Base-by-base conservation (phyloP, 2,888 invertebrate genomes). In the Dinocampus coccinellae region DNA sequence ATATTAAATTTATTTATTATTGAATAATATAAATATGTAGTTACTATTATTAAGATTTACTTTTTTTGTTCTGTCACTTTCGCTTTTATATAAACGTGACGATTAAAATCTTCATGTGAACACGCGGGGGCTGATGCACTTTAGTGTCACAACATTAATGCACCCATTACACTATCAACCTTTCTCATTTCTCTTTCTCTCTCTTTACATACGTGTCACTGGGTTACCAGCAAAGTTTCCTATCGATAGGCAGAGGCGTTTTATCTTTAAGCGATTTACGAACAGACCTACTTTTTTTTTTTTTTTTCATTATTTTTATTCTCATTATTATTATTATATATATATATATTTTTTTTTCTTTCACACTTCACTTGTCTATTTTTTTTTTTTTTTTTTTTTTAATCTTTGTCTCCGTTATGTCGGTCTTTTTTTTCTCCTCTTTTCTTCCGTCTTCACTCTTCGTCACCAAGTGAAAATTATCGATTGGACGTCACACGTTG, bases 131-230 rank as follows among this genome's bases (percentile, higher is more conserved):
- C 47, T 42, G 58, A 70, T 66, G 62, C 55, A 62, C 55, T 71
- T 65, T 70, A 70, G 64, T 65, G 65, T 13, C 33, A 58, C 72
- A 70, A 76, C 72, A 73, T 69, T 73, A 74, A 76, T 76, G 69
- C n/a, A n/a, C 57, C 75, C 71, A 77, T 76, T 76, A 26, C 11
- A 57, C 29, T 73, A 72, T 61, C 75, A 73, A 73, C 66, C 75
- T n/a, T n/a, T n/a, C n/a, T n/a, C n/a, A n/a, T n/a, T n/a, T n/a
- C n/a, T n/a, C n/a, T n/a, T n/a, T n/a, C n/a, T n/a, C n/a, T n/a
- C n/a, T n/a, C n/a, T n/a, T n/a, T n/a, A n/a, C n/a, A n/a, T n/a
- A 76, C 75, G 75, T 77, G 77, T 73, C 75, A 74, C 64, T 71
- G 73, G 67, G 72, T 75, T 75, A 72, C 72, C 65, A 75, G 66